These are phyloP conservation scores for Coleophora flavipennella DNA, from an alignment of 2,888 invertebrate species.

Conservation along the genomic window DNA sequence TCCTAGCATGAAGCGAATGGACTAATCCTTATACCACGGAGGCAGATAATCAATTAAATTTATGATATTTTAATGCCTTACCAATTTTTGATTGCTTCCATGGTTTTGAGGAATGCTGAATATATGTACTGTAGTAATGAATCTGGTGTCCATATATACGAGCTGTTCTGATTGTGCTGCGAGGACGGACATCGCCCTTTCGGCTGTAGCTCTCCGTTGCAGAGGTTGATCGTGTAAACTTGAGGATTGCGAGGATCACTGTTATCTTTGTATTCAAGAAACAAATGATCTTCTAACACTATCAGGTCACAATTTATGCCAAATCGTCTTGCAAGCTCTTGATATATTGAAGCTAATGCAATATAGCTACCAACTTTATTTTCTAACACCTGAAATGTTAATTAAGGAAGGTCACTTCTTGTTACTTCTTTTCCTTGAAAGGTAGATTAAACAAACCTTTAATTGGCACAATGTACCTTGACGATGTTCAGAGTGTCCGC, in stretches of 20 bases:
- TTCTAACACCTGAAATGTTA: conserved; percentile 31
- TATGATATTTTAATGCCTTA: too few species aligned
- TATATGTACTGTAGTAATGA: conserved; percentile 34
- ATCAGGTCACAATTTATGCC: conserved; percentile 39
- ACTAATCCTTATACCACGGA: too few species aligned
- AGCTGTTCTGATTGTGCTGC: conserved; percentile 10
- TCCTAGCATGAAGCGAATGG: not conserved
- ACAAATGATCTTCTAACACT: conserved; percentile 46
- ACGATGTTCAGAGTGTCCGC: conserved; percentile 34
- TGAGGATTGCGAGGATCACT: conserved; percentile 9
- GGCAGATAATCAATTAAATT: too few species aligned
- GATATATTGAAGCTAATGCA: conserved; percentile 35
- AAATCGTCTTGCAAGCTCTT: conserved; percentile 39
- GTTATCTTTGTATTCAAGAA: conserved; percentile 38
- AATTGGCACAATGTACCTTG: conserved; percentile 28
- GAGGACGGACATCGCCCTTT: conserved; percentile 42
- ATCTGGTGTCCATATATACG: conserved; percentile 30
- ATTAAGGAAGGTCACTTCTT: not conserved
- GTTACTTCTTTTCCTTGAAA: not conserved
- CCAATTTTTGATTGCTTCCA: conserved; percentile 36
- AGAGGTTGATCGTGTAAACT: conserved; percentile 33
- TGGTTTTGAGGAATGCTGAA: conserved; percentile 27
- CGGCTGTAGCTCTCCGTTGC: conserved; percentile 30
- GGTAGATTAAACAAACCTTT: too few species aligned
- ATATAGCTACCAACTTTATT: conserved; percentile 31